Evolutionary conservation across 1,140 invertebrate species (phyloP).

Genomic region (Whitmania pigra): DNA sequence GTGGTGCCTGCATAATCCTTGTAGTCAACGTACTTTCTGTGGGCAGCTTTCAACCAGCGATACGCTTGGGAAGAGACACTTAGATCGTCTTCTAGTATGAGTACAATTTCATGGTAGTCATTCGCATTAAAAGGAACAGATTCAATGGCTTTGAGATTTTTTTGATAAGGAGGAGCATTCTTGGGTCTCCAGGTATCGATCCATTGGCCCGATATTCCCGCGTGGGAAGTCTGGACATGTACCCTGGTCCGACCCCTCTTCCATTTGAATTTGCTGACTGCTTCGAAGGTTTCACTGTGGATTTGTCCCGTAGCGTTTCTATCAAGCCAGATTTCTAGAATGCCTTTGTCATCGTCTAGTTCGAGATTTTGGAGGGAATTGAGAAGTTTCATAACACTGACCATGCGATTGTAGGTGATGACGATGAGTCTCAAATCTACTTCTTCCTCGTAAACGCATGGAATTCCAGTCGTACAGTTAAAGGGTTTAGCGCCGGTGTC

Average conservation of each 20-base stretch:
- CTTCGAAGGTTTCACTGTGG: neutral
- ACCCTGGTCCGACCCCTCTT: constrained; percentile 28
- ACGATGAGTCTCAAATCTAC: constrained; percentile 17
- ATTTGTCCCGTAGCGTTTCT: neutral
- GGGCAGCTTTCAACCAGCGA: constrained; percentile 22
- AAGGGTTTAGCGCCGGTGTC: neutral
- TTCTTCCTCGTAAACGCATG: neutral
- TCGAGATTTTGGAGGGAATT: constrained; percentile 15
- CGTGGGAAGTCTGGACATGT: constrained; percentile 26
- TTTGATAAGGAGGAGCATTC: too few species aligned
- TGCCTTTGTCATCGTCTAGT: constrained; percentile 13
- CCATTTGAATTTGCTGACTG: constrained; percentile 22
- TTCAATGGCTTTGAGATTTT: neutral
- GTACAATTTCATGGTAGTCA: constrained; percentile 19
- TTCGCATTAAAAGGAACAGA: neutral
- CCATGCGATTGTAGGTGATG: constrained; percentile 5
- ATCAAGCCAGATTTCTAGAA: constrained; percentile 22
- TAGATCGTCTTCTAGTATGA: constrained; percentile 26
- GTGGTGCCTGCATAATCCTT: constrained; percentile 14
- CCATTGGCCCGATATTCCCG: constrained; percentile 25
- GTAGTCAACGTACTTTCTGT: neutral
- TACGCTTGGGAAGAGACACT: constrained; percentile 20
- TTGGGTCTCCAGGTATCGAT: too few species aligned
- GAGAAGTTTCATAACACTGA: constrained; percentile 7
- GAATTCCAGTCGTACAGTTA: neutral